phyloP scores from a whole-genome alignment of 2,888 invertebrate species.

The Neria commutata region DNA sequence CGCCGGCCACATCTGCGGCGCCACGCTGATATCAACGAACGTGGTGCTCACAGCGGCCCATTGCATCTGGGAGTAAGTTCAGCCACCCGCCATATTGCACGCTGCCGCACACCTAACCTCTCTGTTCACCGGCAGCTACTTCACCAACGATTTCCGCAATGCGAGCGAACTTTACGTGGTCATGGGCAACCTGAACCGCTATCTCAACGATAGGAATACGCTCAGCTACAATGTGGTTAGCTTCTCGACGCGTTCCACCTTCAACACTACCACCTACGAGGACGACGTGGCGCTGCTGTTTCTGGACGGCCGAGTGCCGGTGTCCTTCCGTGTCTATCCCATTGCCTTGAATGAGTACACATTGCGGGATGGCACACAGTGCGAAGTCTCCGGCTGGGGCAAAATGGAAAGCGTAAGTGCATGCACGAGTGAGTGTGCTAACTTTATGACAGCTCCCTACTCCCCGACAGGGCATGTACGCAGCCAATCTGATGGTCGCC shows the following conservation, averaged over 20 bases:
- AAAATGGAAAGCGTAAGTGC: constrained; percentile 34
- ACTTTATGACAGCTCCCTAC: background rate
- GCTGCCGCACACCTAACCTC: background rate
- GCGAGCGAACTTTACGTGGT: constrained; percentile 34
- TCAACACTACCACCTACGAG: constrained; percentile 28
- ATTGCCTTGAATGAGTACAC: constrained; percentile 32
- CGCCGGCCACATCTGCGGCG: constrained; percentile 45
- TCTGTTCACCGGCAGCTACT: constrained; percentile 17
- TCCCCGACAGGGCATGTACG: constrained; percentile 14
- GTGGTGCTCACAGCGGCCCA: constrained; percentile 40
- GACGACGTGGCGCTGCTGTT: constrained; percentile 40
- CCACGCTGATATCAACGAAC: constrained; percentile 38
- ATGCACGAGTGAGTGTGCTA: constrained; percentile 6
- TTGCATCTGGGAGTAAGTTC: constrained; percentile 40
- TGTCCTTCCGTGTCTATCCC: constrained; percentile 22
- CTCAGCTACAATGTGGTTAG: constrained; percentile 29
- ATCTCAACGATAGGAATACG: constrained; percentile 24
- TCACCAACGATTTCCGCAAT: constrained; percentile 19
- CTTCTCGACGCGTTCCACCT: constrained; percentile 25
- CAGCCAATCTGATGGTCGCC: constrained; percentile 17
- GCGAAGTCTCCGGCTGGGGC: constrained; percentile 44
- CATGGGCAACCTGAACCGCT: constrained; percentile 38
- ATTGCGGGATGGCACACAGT: constrained; percentile 26
- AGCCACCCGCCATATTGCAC: background rate
- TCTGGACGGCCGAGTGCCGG: constrained; percentile 32